Evolutionary conservation across 2,113 vertebrate genomes (phyloP), one percentile per base, ranked within the genome.

Genomic region (Dicrurus megarhynchus): DNA sequence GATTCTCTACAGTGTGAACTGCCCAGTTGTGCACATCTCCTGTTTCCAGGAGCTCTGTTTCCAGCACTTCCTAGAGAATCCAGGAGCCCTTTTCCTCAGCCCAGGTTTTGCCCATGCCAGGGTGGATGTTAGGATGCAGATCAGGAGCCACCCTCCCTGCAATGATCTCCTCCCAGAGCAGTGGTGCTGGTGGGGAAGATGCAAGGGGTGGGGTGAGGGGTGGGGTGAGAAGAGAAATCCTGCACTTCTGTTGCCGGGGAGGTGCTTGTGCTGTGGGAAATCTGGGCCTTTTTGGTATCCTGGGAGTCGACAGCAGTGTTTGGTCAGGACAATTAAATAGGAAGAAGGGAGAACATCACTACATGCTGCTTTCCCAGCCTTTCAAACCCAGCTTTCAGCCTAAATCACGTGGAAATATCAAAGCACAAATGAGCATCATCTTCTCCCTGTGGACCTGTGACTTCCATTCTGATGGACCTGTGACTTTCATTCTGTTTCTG

Each of bases 1-100:
- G 47, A 5, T 37, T 49, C n/a, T 56, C 21, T 30, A 2, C 2
- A 10, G 32, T 4, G 32, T 28, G 47, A 59, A 2, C n/a, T 7
- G 19, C 12, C 8, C 1, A 5, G 13, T 0, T 68, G 33, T 28
- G 19, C 53, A 28, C 0, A 0, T 59, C 33, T 69, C 44, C 50
- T 4, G 0, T 8, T 53, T 69, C 53, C 37, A 59, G 68, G 39
- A 86, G 41, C 17, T 78, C 39, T 78, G 0, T 2, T 8, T n/a
- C 33, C 35, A 8, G 8, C 10, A 10, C 13, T 41, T 67, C 16
- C 35, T 17, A 67, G 21, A 10, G 16, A 55, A 56, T 60, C 46
- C 3, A 1, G 44, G 33, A 79, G 10, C 3, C 20, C 3, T 67
- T 78, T 79, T 64, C 39, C 33, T 60, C 32, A 28, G 46, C 1